Evolutionary conservation across 2,113 vertebrate genomes (phyloP), one percentile per base, ranked within the genome.

Genomic region (Campylorhamphus procurvoides): DNA sequence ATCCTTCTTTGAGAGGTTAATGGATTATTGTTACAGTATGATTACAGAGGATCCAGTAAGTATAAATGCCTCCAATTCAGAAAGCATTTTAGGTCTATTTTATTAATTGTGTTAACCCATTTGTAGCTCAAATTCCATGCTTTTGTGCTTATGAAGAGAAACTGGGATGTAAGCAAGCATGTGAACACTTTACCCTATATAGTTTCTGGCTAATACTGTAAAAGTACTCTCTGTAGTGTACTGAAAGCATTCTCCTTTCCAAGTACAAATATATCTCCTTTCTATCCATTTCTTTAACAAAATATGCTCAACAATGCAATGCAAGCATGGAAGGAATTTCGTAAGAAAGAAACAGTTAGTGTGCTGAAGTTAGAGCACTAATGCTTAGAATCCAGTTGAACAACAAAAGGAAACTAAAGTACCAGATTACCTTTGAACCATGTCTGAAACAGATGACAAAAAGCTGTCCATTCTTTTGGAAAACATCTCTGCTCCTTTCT

Each of bases 401-500:
- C 2, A 4, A 58, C 55, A 64, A 40, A 74, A 82, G 46, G 17
- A 80, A 40, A 37, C 22, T 8, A 6, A 71, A 79, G 55, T 12
- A 81, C 18, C 12, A 20, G 11, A 14, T 98, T 98, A 99, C 99
- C 98, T 99, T 74, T 99, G 98, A 63, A 98, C 98, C 99, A 99
- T 99, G 96, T 95, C 98, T 59, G 98, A 98, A 55, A 99, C 98
- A 2, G 99, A 99, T 17, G 98, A 96, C 50, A 99, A 97, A 93
- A 99, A 99, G 95, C 60, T 97, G 94, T 99, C 99, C 98, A 99
- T 98, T 88, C 98, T 99, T 97, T 98, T 99, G 50, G 99, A 99
- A 97, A 99, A 99, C 98, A 99, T 98, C 92, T 99, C 99, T 49
- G 99, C 98, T 91, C 99, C 99, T 97, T 98, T 99, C 98, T 99